Evolutionary conservation across 2,113 vertebrate genomes (phyloP), one percentile per base, ranked within the genome.

Genomic region (Romanogobio albipinnatus): DNA sequence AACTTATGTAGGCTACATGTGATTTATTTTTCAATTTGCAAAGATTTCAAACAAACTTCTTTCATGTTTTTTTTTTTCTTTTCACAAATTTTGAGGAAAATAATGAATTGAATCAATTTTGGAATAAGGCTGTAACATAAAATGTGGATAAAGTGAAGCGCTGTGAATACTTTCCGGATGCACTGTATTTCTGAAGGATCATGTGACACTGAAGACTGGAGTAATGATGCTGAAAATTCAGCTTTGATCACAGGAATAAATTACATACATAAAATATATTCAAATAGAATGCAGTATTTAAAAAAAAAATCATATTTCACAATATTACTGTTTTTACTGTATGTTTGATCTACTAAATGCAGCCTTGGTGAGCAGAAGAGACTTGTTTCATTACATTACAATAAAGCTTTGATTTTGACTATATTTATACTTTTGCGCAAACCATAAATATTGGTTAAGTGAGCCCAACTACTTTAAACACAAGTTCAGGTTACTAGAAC

Each of bases 401-500:
- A 39, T 22, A 39, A 70, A 70, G 33, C 33, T 68, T 22, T 70
- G 66, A 39, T 68, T 70, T 70, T 10, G 8, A 68, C 29, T 36
- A 68, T 68, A 68, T 68, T 36, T 68, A 9, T 68, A 22, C 66
- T 22, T 19, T 68, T 39, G 17, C 19, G 66, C 33, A 74, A 73
- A 29, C n/a, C 49, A 47, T 76, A 76, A 76, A 56, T 56, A 53
- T 56, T 56, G 14, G 49, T 77, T 59, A n/a, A 39, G 75, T 77
- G 22, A 78, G 29, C 39, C 29, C 17, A 58, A 45, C 70, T 47
- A 24, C 70, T 74, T 49, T 49, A 26, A 74, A 74, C 39, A 73
- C 70, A 73, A 7, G 39, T 73, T 73, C 39, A 24, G 43, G 39
- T 78, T 13, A 61, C 51, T 24, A 59, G 10, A 78, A 8, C 53